Base-by-base conservation (phyloP, 2,888 invertebrate genomes). In the Acanthosepion lycidas region DNA sequence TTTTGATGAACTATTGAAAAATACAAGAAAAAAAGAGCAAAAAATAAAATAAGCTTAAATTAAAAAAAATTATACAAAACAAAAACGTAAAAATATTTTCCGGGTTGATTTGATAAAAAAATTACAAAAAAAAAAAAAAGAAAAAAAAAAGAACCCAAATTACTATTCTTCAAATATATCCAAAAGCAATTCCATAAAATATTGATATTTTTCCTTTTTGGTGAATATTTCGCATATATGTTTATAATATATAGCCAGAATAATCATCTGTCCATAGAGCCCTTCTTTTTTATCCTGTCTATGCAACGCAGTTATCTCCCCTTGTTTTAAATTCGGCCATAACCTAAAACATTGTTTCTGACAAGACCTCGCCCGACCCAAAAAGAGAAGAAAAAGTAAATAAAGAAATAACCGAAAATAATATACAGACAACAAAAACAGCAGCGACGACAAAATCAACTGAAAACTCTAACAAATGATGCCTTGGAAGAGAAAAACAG, bases 241-340 rank as follows among this genome's bases (percentile, higher is more conserved):
- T n/a, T 78, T 78, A 33, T 78, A 4, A 78, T n/a, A 78, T 15
- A 78, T 23, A n/a, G 0, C n/a, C n/a, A 33, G 15, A 78, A 28
- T 12, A 28, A 78, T 78, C n/a, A 15, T 33, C 9, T 15, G n/a
- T 78, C 3, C 33, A 4, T n/a, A 15, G 6, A 12, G 4, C n/a
- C 78, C 3, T 33, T 78, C 5, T 8, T n/a, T n/a, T 78, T 78
- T 4, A 5, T 78, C 78, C n/a, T 78, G n/a, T n/a, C n/a, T n/a
- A 78, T 78, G n/a, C 78, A 78, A 78, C 78, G n/a, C 78, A 78
- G 78, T 78, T 78, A 78, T 23, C n/a, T 33, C 78, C 78, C 78
- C 78, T 78, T 78, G n/a, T n/a, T 78, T n/a, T 78, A 23, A 78
- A 78, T 78, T 78, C 78, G 15, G 78, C 15, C 78, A 78, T 78